These are phyloP conservation scores for Anastatus disparis DNA, from an alignment of 1,140 invertebrate genomes.

Conservation along the genomic window DNA sequence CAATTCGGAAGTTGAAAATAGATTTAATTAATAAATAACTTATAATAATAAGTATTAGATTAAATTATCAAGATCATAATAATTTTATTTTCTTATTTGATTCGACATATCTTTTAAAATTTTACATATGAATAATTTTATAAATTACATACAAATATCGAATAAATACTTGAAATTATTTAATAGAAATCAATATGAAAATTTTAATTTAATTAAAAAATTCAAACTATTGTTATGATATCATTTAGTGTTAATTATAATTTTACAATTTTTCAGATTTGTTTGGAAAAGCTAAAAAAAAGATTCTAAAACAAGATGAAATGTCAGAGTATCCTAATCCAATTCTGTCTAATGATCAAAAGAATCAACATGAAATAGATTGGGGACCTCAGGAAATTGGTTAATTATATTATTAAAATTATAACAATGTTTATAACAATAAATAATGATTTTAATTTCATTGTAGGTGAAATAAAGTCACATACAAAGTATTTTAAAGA, in stretches of 20 bases:
- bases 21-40: conserved; percentile 12
- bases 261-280: conserved; percentile 73
- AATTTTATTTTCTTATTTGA: too few relatives aligned
- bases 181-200: too few relatives aligned
- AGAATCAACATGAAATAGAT: conserved; percentile 59
- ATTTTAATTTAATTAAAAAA: too few relatives aligned
- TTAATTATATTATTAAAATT: conserved; percentile 44
- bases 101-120: background rate
- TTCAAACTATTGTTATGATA: too few relatives aligned
- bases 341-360: conserved; percentile 49
- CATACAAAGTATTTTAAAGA: conserved; percentile 85
- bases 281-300: conserved; percentile 89
- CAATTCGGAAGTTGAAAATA: too few relatives aligned
- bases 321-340: conserved; percentile 68
- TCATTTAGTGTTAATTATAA: too few relatives aligned
- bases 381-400: conserved; percentile 75
- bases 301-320: conserved; percentile 84
- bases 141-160: too few relatives aligned
- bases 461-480: conserved; percentile 72
- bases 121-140: background rate
- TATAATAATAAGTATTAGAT: conserved; percentile 28
- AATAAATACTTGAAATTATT: too few relatives aligned
- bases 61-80: too few relatives aligned
- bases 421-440: too few relatives aligned
- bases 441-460: conserved; percentile 33